Evolutionary conservation across 2,113 vertebrate genomes (phyloP), one percentile per base, ranked within the genome.

Genomic region (Recurvirostra avosetta): DNA sequence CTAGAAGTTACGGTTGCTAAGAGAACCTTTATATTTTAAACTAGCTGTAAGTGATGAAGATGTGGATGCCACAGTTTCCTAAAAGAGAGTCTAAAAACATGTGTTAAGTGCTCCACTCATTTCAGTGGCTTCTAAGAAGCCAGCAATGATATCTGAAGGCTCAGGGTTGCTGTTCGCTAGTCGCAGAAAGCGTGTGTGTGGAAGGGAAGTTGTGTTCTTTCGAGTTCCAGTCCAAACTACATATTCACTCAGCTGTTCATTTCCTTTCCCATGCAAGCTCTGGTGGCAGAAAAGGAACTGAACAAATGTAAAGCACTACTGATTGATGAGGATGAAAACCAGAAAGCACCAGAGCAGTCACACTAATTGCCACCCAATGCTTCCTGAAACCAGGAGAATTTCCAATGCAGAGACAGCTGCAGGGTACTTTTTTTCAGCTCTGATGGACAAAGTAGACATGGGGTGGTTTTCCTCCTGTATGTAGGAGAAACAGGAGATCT

Each of bases 21-120:
- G 70, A 96, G 77, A 94, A 85, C 53, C 49, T 78, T 91, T 88
- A 6, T 53, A 75, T 86, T 94, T 93, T 92, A 68, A 96, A 88
- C 74, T 66, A 47, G 79, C 30, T 32, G 13, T 40, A 81, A 96
- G 83, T 45, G 86, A 94, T 75, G 72, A 90, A 91, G 88, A 92
- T 21, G 29, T 86, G 32, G 45, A 84, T 34, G 61, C 56, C 73
- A 72, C 45, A 53, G 72, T 81, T 96, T 88, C 61, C 83, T 81
- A 71, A 77, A 89, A 62, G 55, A 83, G 38, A 58, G 55, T 53
- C 72, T 88, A 43, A 90, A 92, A 80, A 6, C 47, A 55, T 5
- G 23, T 74, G 73, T 67, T 89, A 94, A 94, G 59, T 91, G 73
- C 70, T 89, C n/a, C 80, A 89, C 76, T 52, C 65, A 74, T 55